Conservation (phyloP, 23 tunicate genomes). For the Ciona savignyi region DNA sequence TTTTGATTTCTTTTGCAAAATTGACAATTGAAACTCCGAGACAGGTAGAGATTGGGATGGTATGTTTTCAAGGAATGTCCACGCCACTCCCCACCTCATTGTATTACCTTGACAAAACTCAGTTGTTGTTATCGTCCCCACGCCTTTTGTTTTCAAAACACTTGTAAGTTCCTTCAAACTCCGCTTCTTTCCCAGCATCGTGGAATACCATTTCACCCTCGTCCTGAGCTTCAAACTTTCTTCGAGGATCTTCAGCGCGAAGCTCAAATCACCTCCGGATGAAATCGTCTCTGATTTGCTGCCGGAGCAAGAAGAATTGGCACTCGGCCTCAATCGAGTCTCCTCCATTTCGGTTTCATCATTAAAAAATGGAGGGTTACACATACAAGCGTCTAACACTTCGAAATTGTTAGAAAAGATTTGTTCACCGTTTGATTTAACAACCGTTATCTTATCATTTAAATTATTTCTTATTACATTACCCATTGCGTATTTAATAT, state of each 20-base stretch:
- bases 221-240: constrained; percentile 32
- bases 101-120: constrained; percentile 93
- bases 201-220: constrained; percentile 52
- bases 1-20: neutral
- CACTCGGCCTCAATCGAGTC: constrained; percentile 14
- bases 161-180: constrained; percentile 30
- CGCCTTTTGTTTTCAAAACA: constrained; percentile 1
- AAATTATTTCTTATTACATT: constrained; percentile 51
- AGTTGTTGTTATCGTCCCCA: constrained; percentile 9
- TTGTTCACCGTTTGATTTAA: constrained; percentile 12
- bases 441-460: constrained; percentile 14
- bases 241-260: constrained; percentile 36
- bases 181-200: constrained; percentile 76
- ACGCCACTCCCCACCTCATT: constrained; percentile 86
- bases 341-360: constrained; percentile 10
- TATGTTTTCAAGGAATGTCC: constrained; percentile 25
- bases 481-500: constrained; percentile 21
- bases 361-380: constrained; percentile 87
- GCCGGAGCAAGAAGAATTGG: constrained; percentile 73
- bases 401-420: neutral
- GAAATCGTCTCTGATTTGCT: constrained; percentile 24
- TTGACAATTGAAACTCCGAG: constrained; percentile 1
- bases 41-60: neutral
- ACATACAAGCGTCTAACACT: constrained; percentile 60
- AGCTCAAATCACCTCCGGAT: constrained; percentile 65